Percentiles rank a stretch among this genome's conserved stretches.
These are phyloP conservation scores for Proteles cristata DNA, from an alignment of 2,113 vertebrate species.

Conservation along the genomic window DNA sequence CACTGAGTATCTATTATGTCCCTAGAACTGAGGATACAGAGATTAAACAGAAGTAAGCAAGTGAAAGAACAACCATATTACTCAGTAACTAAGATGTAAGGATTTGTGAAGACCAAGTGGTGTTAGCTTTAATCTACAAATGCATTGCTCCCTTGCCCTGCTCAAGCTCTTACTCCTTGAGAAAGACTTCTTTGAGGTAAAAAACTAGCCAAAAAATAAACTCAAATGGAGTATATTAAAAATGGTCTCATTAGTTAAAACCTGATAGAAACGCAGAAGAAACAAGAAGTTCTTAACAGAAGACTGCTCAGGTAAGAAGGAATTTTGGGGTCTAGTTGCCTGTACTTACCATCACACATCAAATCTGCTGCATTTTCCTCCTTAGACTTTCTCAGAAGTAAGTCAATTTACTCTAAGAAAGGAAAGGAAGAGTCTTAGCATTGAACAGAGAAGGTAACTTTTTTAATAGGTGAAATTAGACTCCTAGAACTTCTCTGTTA, in stretches of 20 bases:
- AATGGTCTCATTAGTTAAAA: neutral
- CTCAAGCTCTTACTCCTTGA: neutral
- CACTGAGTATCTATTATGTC: neutral
- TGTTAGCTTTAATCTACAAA: neutral
- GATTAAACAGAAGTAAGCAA: neutral
- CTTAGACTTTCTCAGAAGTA: neutral
- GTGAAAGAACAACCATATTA: neutral
- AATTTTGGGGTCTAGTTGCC: neutral
- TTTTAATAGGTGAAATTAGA: neutral
- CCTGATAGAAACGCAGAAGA: neutral
- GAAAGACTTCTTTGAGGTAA: neutral
- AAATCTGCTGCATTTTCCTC: neutral
- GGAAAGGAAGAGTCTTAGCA: neutral
- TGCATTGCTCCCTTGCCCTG: neutral
- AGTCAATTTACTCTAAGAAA: neutral
- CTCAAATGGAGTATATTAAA: neutral
- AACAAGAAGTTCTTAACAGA: neutral
- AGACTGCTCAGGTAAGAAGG: neutral
- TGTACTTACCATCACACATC: neutral
- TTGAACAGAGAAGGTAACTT: neutral
- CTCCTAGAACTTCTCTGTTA: neutral
- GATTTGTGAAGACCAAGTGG: constrained; percentile 10
- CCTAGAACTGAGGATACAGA: neutral
- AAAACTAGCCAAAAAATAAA: neutral
- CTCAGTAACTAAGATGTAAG: neutral